phyloP scores from a whole-genome alignment of 2,113 vertebrate genomes.

The Sphaerodactylus townsendi region DNA sequence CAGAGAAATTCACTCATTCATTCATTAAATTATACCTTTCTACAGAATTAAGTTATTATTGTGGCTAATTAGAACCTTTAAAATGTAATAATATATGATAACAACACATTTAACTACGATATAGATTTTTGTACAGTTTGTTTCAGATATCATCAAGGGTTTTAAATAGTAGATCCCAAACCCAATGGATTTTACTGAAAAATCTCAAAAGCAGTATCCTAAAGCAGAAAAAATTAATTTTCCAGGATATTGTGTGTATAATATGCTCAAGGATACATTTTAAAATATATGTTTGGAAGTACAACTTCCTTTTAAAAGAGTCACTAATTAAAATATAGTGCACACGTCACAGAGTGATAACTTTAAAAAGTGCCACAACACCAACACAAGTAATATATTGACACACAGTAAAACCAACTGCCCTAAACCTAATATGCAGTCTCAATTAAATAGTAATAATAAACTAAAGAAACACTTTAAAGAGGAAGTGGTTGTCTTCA shows the following conservation, averaged over 20 bases:
- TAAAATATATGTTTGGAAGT: not conserved
- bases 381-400: not conserved
- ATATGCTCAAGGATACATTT: not conserved
- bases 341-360: not conserved
- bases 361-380: not conserved
- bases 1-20: not conserved
- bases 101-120: not conserved
- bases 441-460: slow-evolving; percentile 1
- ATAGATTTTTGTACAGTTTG: not conserved
- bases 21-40: not conserved
- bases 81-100: not conserved
- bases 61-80: not conserved
- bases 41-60: not conserved
- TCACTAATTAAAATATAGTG: not conserved
- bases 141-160: not conserved
- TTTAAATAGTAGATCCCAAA: not conserved
- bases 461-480: slow-evolving; percentile 12
- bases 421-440: not conserved
- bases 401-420: not conserved
- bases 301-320: not conserved
- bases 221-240: not conserved
- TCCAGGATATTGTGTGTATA: not conserved
- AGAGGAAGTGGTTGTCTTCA: slow-evolving; percentile 12
- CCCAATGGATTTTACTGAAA: too few relatives aligned
- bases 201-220: too few relatives aligned